Evolutionary conservation across 2,888 invertebrate genomes (phyloP), one percentile per base, ranked within the genome.

Genomic region (Cordilura impudica): DNA sequence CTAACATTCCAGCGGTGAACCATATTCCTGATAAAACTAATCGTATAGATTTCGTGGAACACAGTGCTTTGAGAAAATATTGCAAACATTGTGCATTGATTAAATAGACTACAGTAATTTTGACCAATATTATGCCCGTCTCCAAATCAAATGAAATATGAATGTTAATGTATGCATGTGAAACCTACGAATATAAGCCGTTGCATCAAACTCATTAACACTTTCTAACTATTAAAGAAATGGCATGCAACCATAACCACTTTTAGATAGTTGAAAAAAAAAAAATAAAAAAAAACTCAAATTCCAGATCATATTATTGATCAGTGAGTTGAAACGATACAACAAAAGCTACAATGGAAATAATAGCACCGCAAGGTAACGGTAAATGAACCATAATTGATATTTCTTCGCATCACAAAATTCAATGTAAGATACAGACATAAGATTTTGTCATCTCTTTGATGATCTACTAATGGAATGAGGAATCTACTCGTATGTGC

Each of bases 321-420:
- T 63, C 63, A 63, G 67, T 69, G 54, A 63, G 58, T 63, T 69
- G 72, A 26, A 67, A 72, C 58, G 51, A 43, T 72, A 53, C 45
- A 19, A 29, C 45, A 49, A 63, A 35, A 21, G 21, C 10, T 7
- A 12, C 0, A 23, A 23, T n/a, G 3, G 6, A 26, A 26, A 16
- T 23, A 61, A 53, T 71, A 51, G 8, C 54, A 77, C 77, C 71
- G 54, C 72, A 73, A 73, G 23, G 49, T 72, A 78, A 78, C 78
- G 67, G 67, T 69, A 58, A 21, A 35, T 78, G 63, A 56, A 63
- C 43, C 63, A 69, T 73, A 73, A 73, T 72, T 78, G 63, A 73
- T 69, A 73, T 69, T 69, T 56, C 54, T 49, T 58, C 8, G 56
- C 39, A 49, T 51, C 10, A 23, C 18, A 63, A 72, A 39, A 63